phyloP scores from a whole-genome alignment of 2,113 vertebrate genomes.

The Acrocephalus kingi region DNA sequence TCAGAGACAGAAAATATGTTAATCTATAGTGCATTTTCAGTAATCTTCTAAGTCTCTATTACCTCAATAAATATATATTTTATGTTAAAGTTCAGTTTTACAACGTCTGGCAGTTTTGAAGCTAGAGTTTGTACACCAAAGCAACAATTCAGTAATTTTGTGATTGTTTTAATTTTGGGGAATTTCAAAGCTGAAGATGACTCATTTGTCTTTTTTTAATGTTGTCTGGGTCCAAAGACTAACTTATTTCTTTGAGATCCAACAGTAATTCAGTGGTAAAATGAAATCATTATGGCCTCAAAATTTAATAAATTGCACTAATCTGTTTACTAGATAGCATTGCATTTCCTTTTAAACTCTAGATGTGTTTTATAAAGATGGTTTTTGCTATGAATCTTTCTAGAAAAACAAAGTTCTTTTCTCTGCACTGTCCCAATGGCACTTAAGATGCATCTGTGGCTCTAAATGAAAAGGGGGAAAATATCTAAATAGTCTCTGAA shows the following conservation, averaged over 20 bases:
- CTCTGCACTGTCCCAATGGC: not conserved
- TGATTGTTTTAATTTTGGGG: not conserved
- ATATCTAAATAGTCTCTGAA: not conserved
- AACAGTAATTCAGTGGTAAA: not conserved
- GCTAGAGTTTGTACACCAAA: not conserved
- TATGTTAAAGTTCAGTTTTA: not conserved
- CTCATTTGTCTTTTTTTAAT: not conserved
- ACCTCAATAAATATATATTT: not conserved
- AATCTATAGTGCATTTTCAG: not conserved
- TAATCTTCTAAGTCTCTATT: not conserved
- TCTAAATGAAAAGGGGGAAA: not conserved
- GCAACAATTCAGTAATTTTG: not conserved
- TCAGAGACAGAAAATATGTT: not conserved
- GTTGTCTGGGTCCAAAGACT: not conserved
- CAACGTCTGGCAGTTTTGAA: not conserved
- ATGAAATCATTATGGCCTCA: not conserved
- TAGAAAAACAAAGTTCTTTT: not conserved
- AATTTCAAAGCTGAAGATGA: not conserved
- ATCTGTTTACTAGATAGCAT: not conserved
- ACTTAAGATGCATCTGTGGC: not conserved
- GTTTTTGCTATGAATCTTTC: not conserved
- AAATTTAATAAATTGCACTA: not conserved
- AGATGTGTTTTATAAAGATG: not conserved
- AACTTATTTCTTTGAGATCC: not conserved
- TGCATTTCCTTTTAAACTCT: not conserved